Evolutionary conservation across 2,888 invertebrate species (phyloP).

Genomic region (Lasioglossum lativentre): DNA sequence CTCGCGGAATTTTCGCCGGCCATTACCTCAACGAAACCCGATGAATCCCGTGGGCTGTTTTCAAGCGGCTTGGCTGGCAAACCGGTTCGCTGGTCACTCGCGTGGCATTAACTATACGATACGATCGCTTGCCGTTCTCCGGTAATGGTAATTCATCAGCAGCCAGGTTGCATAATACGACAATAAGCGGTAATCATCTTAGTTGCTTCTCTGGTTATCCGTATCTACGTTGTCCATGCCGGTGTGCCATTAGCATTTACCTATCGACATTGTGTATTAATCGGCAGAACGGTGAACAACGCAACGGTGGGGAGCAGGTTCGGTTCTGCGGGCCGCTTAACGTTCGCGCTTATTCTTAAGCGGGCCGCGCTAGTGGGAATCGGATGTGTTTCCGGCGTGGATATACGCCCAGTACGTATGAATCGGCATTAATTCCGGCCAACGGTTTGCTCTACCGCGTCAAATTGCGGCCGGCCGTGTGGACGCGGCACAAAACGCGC

Average conservation of each 20-base stretch:
- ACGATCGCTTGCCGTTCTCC: slow-evolving; percentile 12
- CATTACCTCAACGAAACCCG: no score
- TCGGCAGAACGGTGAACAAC: not conserved
- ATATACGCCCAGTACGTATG: slow-evolving; percentile 20
- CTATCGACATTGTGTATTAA: slow-evolving; percentile 45
- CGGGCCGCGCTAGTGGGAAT: slow-evolving; percentile 24
- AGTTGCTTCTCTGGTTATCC: slow-evolving; percentile 54
- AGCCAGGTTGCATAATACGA: slow-evolving; percentile 24
- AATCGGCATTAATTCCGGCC: slow-evolving; percentile 61
- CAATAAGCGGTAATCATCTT: slow-evolving; percentile 61
- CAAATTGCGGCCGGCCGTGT: slow-evolving; percentile 17
- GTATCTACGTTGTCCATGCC: slow-evolving; percentile 50
- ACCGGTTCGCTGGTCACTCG: not conserved
- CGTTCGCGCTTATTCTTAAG: slow-evolving; percentile 41
- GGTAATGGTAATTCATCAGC: slow-evolving; percentile 46
- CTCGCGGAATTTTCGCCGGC: no score
- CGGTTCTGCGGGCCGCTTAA: slow-evolving; percentile 29
- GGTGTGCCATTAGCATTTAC: slow-evolving; percentile 35
- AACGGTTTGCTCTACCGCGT: slow-evolving; percentile 39
- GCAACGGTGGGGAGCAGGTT: not conserved
- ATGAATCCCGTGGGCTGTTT: not conserved
- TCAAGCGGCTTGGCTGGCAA: not conserved
- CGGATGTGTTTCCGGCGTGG: slow-evolving; percentile 18
- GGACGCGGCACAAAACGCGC: slow-evolving; percentile 38
- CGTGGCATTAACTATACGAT: slow-evolving; percentile 9